phyloP scores from a whole-genome alignment of 2,797 vertebrate species.

The Helostoma temminkii region DNA sequence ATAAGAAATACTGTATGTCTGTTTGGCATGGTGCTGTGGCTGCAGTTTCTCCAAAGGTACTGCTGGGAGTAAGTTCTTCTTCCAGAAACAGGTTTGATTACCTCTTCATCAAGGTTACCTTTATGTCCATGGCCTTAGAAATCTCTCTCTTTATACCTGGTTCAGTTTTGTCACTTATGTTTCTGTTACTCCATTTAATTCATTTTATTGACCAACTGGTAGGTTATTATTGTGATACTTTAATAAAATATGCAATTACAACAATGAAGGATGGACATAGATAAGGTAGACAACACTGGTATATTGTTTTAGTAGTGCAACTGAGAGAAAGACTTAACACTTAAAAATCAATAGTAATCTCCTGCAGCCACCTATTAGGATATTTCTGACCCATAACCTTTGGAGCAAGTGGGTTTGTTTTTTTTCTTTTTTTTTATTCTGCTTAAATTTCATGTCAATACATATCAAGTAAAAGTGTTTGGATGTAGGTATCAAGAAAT shows the following conservation, averaged over 20 bases:
- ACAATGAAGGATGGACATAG: slow-evolving; percentile 60
- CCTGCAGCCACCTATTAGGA: slow-evolving; percentile 61
- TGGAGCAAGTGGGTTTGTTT: slow-evolving; percentile 58
- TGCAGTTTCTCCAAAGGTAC: slow-evolving; percentile 62
- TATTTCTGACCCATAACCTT: slow-evolving; percentile 65
- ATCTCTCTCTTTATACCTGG: slow-evolving; percentile 49
- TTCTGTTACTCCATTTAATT: slow-evolving; percentile 46
- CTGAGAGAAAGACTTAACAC: slow-evolving; percentile 60
- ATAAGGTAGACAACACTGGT: slow-evolving; percentile 84
- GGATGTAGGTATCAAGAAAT: slow-evolving; percentile 38
- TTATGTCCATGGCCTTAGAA: slow-evolving; percentile 70
- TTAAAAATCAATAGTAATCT: slow-evolving; percentile 42
- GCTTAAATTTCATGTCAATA: slow-evolving; percentile 42
- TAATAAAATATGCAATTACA: slow-evolving; percentile 83
- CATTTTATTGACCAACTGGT: slow-evolving; percentile 45
- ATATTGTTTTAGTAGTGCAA: slow-evolving; percentile 68
- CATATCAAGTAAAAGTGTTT: slow-evolving; percentile 59
- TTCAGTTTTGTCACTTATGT: slow-evolving; percentile 57
- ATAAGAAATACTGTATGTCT: slow-evolving; percentile 39
- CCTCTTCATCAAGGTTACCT: slow-evolving; percentile 66
- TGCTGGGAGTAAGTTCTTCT: slow-evolving; percentile 51
- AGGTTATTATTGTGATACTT: slow-evolving; percentile 65
- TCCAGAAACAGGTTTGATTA: slow-evolving; percentile 56
- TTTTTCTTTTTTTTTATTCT: slow-evolving; percentile 39
- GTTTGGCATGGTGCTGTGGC: slow-evolving; percentile 53